A percentile compares a stretch with the other conserved stretches of the same genome.
phyloP scores from a whole-genome alignment of 1,140 invertebrate species.

The Heliconius hewitsoni region DNA sequence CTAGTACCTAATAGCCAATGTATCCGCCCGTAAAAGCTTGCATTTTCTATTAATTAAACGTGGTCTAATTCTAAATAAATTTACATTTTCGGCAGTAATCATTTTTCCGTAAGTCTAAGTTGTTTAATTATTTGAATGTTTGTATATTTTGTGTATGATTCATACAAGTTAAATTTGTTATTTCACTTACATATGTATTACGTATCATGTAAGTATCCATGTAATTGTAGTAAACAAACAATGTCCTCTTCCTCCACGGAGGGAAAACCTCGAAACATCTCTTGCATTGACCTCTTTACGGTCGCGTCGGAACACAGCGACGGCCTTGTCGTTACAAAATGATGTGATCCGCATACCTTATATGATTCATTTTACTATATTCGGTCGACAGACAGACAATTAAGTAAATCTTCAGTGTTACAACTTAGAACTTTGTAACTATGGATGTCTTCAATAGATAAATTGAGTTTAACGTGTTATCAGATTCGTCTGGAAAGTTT shows the following conservation, averaged over 20 bases:
- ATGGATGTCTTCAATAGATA: constrained; percentile 6
- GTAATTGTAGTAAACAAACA: constrained; percentile 12
- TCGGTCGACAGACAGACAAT: constrained; percentile 8
- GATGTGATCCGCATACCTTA: constrained; percentile 31
- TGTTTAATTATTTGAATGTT: background rate
- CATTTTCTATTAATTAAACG: background rate
- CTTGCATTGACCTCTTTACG: constrained; percentile 54
- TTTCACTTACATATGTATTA: background rate
- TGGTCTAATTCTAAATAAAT: background rate
- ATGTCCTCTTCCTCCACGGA: constrained; percentile 25
- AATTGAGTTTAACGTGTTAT: constrained; percentile 13
- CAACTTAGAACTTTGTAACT: background rate
- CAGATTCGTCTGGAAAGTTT: constrained; percentile 22
- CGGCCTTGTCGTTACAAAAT: constrained; percentile 32
- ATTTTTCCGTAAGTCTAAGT: background rate
- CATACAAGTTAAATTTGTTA: background rate
- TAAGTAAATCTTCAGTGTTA: background rate
- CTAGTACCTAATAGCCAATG: background rate
- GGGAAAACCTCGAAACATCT: constrained; percentile 36
- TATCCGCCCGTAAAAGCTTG: background rate
- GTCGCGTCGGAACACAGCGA: constrained; percentile 20
- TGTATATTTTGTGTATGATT: background rate
- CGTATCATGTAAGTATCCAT: background rate
- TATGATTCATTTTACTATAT: constrained; percentile 31
- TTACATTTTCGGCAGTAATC: background rate